Evolutionary conservation across 2,888 invertebrate species (phyloP), one percentile per base, ranked within the genome.

Genomic region (Microdon myrmicae): DNA sequence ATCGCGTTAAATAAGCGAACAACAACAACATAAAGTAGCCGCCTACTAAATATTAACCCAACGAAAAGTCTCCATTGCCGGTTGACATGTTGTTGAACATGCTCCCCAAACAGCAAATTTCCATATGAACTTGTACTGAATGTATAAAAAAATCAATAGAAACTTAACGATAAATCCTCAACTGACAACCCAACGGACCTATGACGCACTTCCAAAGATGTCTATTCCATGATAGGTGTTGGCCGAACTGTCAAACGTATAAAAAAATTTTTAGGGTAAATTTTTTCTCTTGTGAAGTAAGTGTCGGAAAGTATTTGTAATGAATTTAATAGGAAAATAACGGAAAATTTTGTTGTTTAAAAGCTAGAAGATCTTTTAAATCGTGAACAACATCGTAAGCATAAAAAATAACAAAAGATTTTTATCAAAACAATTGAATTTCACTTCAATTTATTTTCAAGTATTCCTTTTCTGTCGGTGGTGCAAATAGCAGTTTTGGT

Each of bases 401-500:
- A 43, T 47, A 53, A 53, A 19, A 53, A 64, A 38, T 43, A 35
- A 3, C 45, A 64, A 53, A 45, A n/a, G n/a, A 47, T 53, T 43
- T 47, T 43, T 12, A 25, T 35, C 10, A 12, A 66, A 26, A 22
- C 26, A 53, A 66, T 66, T 59, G 66, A 66, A 54, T 66, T 66
- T 66, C 48, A 59, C 47, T 25, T 39, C 48, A 59, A 59, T 66
- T 58, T 66, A 59, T 59, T 66, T 66, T 66, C 70, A 70, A 70
- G 72, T 70, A 70, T 70, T 69, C 60, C 59, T 67, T 70, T 68
- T 66, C 70, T 71, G 47, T 44, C 61, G 76, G 76, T 75, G 75
- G 75, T 76, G 78, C 76, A 71, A 75, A 75, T 76, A 77, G 73
- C 73, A 75, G 74, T 77, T 77, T 77, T 75, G 72, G 77, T 77